Conservation (phyloP, 2,797 vertebrate species). For the Apogon talboti region DNA sequence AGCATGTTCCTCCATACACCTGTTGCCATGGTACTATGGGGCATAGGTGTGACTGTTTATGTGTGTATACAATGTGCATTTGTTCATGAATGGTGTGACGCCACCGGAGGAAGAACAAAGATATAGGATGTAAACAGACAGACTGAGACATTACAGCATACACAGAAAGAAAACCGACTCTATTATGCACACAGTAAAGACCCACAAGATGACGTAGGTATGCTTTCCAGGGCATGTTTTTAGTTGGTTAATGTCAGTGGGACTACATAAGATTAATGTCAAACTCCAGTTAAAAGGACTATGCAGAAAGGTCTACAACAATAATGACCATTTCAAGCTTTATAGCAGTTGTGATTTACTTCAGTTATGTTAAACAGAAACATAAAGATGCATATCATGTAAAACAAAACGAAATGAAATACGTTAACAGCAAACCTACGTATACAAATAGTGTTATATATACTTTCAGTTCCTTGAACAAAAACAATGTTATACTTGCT, state of each 20-base stretch:
- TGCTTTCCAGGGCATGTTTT: not conserved
- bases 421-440: too few species aligned
- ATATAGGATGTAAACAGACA: not conserved
- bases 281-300: conserved; percentile 9
- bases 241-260: not conserved
- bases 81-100: conserved; percentile 13
- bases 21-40: conserved; percentile 36
- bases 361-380: too few species aligned
- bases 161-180: not conserved
- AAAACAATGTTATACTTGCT: too few species aligned
- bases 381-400: too few species aligned
- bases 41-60: conserved; percentile 16
- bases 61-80: not conserved
- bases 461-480: too few species aligned
- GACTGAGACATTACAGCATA: conserved; percentile 35
- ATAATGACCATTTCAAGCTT: not conserved
- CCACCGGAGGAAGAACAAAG: conserved; percentile 18
- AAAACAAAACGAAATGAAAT: too few species aligned
- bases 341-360: too few species aligned
- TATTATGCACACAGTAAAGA: conserved; percentile 34
- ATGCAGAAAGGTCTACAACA: conserved; percentile 1
- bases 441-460: too few species aligned
- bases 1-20: conserved; percentile 37
- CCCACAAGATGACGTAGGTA: conserved; percentile 29
- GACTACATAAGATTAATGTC: not conserved